These are phyloP conservation scores for Drosophila trichaetosa DNA, from an alignment of 2,888 invertebrate species.

Conservation along the genomic window DNA sequence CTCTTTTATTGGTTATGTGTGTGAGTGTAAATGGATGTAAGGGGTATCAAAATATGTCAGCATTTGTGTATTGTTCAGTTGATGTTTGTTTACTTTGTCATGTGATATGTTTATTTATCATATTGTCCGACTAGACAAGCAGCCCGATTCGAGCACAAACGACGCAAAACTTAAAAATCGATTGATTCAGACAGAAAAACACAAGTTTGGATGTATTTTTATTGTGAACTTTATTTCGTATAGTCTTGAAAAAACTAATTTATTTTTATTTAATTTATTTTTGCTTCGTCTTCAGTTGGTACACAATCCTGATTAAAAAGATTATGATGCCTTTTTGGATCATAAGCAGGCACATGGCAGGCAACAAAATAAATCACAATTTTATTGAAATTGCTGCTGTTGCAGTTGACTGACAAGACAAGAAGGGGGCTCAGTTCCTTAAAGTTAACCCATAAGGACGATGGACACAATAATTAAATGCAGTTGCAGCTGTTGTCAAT, in stretches of 20 bases:
- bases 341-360: constrained; percentile 26
- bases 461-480: constrained; percentile 61
- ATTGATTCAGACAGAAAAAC: constrained; percentile 25
- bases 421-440: constrained; percentile 2
- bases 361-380: constrained; percentile 40
- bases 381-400: constrained; percentile 56
- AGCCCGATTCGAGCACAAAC: neutral
- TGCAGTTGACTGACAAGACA: constrained; percentile 32
- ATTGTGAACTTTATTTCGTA: constrained; percentile 9
- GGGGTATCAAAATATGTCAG: constrained; percentile 12
- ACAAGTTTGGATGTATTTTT: constrained; percentile 9
- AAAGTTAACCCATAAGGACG: neutral
- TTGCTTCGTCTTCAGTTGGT: constrained; percentile 12
- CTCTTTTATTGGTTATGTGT: neutral
- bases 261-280: constrained; percentile 50
- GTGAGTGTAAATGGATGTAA: neutral
- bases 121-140: constrained; percentile 14
- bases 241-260: constrained; percentile 15
- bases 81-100: constrained; percentile 37
- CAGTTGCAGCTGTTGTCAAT: constrained; percentile 71
- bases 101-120: constrained; percentile 42
- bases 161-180: constrained; percentile 13
- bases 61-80: constrained; percentile 14
- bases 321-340: constrained; percentile 39
- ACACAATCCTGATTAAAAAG: constrained; percentile 32